These are phyloP conservation scores for Lithodes maja DNA, from an alignment of 2,888 invertebrate species.

Conservation along the genomic window DNA sequence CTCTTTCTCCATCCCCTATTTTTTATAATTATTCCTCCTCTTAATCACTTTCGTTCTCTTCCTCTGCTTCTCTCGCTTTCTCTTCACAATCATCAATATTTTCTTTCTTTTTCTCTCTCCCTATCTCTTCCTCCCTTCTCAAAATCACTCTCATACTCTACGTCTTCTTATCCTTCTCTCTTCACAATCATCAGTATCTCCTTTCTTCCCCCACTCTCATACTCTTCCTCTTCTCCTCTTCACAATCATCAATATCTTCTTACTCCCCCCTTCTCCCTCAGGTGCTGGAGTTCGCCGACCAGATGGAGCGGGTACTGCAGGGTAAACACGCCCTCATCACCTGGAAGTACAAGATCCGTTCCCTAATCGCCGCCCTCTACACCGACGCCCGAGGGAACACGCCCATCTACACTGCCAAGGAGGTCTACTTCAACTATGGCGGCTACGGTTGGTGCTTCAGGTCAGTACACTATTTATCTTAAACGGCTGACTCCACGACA, in stretches of 20 bases:
- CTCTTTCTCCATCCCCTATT: background rate
- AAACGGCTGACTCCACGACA: too few species aligned
- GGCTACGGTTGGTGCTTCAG: conserved; percentile 46
- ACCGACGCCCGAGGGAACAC: conserved; percentile 45
- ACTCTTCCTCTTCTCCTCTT: background rate
- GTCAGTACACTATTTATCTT: background rate
- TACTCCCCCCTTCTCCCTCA: background rate
- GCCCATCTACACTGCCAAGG: conserved; percentile 32
- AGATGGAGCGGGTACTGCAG: conserved; percentile 34
- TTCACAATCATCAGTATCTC: background rate
- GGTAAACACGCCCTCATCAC: conserved; percentile 47
- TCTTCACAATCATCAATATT: background rate
- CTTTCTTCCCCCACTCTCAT: background rate
- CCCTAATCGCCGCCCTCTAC: conserved; percentile 36
- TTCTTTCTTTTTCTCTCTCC: background rate
- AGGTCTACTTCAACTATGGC: conserved; percentile 39
- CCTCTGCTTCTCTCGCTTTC: background rate
- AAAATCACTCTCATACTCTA: background rate
- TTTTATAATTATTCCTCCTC: background rate
- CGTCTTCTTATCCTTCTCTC: background rate
- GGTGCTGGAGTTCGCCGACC: conserved; percentile 35
- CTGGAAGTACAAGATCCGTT: conserved; percentile 49
- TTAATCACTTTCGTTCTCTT: background rate
- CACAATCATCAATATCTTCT: background rate
- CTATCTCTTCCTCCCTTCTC: background rate